phyloP scores from a whole-genome alignment of 2,888 invertebrate species.

The Ecliptopera silaceata region DNA sequence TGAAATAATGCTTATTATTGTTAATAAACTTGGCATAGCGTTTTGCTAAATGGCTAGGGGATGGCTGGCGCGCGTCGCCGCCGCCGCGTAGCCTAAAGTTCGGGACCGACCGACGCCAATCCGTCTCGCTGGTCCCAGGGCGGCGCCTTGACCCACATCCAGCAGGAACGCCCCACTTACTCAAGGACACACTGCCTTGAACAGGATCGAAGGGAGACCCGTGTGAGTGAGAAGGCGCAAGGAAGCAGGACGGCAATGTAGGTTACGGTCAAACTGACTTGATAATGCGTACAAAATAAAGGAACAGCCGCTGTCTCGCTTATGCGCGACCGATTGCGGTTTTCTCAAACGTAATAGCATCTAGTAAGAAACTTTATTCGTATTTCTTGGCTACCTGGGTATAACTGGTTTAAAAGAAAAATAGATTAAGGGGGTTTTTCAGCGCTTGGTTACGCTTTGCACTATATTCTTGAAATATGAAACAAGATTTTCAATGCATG shows the following conservation, averaged over 20 bases:
- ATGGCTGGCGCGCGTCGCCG: background rate
- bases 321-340: background rate
- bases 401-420: too few relatives aligned
- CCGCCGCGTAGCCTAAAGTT: background rate
- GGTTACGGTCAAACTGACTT: constrained; percentile 19
- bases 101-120: constrained; percentile 8
- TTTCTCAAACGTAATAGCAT: background rate
- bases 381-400: too few relatives aligned
- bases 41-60: background rate
- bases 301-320: constrained; percentile 4
- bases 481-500: too few relatives aligned
- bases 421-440: too few relatives aligned
- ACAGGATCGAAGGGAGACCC: constrained; percentile 22
- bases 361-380: too few relatives aligned
- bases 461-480: too few relatives aligned
- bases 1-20: background rate
- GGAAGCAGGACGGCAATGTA: constrained; percentile 13
- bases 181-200: constrained; percentile 26
- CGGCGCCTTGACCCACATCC: constrained; percentile 34
- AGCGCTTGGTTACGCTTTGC: too few relatives aligned
- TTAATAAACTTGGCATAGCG: background rate
- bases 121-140: constrained; percentile 17
- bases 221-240: constrained; percentile 12
- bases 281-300: background rate
- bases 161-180: constrained; percentile 27